phyloP scores from a whole-genome alignment of 1,140 invertebrate species.

The Helicoverpa zea region DNA sequence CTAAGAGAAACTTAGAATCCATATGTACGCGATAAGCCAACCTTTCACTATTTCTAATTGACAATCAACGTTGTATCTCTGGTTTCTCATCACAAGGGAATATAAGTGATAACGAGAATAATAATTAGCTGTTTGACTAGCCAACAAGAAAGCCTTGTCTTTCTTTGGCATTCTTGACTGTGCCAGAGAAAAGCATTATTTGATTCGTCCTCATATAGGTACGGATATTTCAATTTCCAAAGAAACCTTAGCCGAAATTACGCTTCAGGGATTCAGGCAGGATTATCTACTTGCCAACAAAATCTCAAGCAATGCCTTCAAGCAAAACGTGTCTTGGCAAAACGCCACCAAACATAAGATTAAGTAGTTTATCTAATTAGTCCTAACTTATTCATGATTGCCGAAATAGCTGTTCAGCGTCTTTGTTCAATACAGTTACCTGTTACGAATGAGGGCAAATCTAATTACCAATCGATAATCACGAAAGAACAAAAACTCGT shows the following conservation, averaged over 20 bases:
- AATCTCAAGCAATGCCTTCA: constrained; percentile 24
- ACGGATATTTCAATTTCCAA: too few relatives aligned
- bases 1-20: neutral
- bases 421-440: constrained; percentile 1
- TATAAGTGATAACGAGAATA: constrained; percentile 11
- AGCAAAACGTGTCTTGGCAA: constrained; percentile 17
- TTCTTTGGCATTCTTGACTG: too few relatives aligned
- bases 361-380: neutral
- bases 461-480: neutral
- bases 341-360: constrained; percentile 15
- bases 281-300: constrained; percentile 5
- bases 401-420: constrained; percentile 12
- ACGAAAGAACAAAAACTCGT: neutral
- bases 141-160: neutral
- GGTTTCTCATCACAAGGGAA: constrained; percentile 29
- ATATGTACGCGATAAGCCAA: neutral
- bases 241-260: neutral
- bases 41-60: constrained; percentile 33
- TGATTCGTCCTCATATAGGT: too few relatives aligned
- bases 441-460: neutral
- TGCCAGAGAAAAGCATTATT: too few relatives aligned
- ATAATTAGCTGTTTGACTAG: neutral
- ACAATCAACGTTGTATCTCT: constrained; percentile 18
- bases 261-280: neutral
- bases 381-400: constrained; percentile 24